These are phyloP conservation scores for Ianthella basta DNA, from an alignment of 37 sponge, comb jelly and placozoan genomes.

Conservation along the genomic window DNA sequence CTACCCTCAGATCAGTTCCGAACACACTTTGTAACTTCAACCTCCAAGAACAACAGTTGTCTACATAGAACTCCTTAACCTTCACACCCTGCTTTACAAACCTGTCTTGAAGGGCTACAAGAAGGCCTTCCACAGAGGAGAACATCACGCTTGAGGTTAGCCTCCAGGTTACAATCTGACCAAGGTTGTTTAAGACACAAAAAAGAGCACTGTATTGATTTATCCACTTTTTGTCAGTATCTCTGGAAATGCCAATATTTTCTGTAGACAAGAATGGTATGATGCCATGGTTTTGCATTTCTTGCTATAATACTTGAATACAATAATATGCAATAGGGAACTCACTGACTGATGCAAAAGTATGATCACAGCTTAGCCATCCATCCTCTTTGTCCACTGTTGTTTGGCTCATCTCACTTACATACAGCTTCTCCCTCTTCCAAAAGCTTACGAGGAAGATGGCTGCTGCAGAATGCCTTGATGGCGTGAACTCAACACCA, in stretches of 20 bases:
- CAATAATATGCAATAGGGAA: too few relatives aligned
- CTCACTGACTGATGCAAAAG: constrained; percentile 14
- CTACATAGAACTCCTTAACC: constrained; percentile 38
- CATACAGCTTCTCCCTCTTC: background rate
- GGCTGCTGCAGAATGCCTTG: background rate
- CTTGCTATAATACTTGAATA: too few relatives aligned
- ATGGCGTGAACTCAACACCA: constrained; percentile 1
- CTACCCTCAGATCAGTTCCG: constrained; percentile 33
- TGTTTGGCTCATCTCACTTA: background rate
- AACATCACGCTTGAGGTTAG: constrained; percentile 30
- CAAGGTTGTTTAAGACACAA: constrained; percentile 37
- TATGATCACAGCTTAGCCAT: constrained; percentile 41
- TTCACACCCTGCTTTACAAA: constrained; percentile 11
- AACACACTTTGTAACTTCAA: constrained; percentile 41
- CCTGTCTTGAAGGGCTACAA: background rate
- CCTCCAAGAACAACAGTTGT: constrained; percentile 55
- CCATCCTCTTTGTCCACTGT: background rate
- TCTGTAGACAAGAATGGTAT: background rate
- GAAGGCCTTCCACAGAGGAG: background rate
- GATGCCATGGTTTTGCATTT: too few relatives aligned
- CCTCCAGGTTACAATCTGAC: constrained; percentile 46
- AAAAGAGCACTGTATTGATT: constrained; percentile 47
- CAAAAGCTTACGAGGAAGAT: constrained; percentile 19
- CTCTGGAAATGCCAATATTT: constrained; percentile 38
- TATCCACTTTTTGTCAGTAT: constrained; percentile 34